Evolutionary conservation across 2,113 vertebrate species (phyloP).

Genomic region (Cololabis saira): DNA sequence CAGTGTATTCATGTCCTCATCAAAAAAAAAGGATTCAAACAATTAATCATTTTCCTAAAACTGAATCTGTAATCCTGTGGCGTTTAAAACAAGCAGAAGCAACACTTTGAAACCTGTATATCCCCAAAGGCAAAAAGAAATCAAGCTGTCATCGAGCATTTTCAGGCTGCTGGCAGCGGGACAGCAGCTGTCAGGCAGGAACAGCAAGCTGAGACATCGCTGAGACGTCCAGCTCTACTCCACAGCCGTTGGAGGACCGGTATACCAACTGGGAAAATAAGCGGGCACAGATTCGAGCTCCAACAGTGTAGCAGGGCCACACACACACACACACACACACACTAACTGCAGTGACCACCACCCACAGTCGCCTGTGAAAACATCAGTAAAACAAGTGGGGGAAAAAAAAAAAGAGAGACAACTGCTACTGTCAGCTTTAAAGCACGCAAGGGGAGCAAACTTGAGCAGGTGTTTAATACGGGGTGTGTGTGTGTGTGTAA

Average conservation of each 20-base stretch:
- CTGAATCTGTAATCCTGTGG: neutral
- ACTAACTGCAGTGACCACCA: slow-evolving; percentile 31
- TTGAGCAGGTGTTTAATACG: slow-evolving; percentile 59
- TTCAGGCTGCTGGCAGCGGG: slow-evolving; percentile 19
- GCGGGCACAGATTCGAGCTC: slow-evolving; percentile 41
- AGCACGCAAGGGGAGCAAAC: slow-evolving; percentile 33
- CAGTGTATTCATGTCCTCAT: too few species aligned
- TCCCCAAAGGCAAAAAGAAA: slow-evolving; percentile 43
- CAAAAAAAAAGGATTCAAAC: neutral
- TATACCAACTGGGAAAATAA: slow-evolving; percentile 72
- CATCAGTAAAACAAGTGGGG: slow-evolving; percentile 43
- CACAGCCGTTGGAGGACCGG: slow-evolving; percentile 10
- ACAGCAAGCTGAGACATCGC: slow-evolving; percentile 40
- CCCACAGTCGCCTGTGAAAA: slow-evolving; percentile 45
- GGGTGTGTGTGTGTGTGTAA: slow-evolving; percentile 1
- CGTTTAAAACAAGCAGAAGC: slow-evolving; percentile 19
- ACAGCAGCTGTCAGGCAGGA: slow-evolving; percentile 58
- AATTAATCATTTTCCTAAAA: neutral
- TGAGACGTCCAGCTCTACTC: slow-evolving; percentile 43
- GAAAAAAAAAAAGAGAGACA: slow-evolving; percentile 60
- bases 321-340: slow-evolving; percentile 42
- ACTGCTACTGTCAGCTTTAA: slow-evolving; percentile 55
- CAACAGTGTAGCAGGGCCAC: slow-evolving; percentile 40
- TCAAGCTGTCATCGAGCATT: slow-evolving; percentile 46
- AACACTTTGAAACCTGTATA: slow-evolving; percentile 6